phyloP scores from a whole-genome alignment of 2,113 vertebrate species.

The Malaclemys terrapin region DNA sequence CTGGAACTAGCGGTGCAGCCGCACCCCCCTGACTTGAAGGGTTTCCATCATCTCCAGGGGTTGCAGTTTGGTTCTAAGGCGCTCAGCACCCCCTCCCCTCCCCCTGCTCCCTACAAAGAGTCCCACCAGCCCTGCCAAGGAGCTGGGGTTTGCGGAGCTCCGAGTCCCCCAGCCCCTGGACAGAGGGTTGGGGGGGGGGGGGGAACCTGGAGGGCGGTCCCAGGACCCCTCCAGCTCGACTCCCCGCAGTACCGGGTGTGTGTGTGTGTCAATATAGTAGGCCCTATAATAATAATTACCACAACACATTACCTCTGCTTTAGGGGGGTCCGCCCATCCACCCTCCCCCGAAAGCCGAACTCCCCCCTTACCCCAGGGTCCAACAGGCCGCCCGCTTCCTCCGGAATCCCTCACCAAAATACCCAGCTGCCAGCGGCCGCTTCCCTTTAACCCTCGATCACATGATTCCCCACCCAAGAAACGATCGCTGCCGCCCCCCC shows the following conservation, averaged over 20 bases:
- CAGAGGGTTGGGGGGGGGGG: background rate
- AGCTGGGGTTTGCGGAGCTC: no score
- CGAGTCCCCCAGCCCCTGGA: background rate
- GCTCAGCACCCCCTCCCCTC: no score
- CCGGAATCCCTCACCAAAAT: background rate
- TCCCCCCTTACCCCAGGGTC: background rate
- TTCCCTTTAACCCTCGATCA: conserved; percentile 1
- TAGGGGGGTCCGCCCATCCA: background rate
- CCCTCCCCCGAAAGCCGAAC: background rate
- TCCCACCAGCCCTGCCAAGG: no score
- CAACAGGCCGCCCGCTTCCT: background rate
- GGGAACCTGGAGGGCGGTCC: fast-evolving
- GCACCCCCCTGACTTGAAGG: no score
- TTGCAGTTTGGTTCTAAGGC: no score
- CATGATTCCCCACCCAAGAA: background rate
- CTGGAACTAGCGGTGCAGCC: no score
- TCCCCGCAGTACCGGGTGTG: no score
- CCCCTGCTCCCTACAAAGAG: no score
- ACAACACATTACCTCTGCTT: background rate
- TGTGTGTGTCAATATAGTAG: background rate
- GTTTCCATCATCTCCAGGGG: no score
- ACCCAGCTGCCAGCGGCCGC: background rate
- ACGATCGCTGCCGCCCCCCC: no score
- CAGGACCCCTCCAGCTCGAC: no score
- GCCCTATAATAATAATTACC: background rate